Conservation (phyloP, 2,888 invertebrate species). For the Spilarctia lutea region DNA sequence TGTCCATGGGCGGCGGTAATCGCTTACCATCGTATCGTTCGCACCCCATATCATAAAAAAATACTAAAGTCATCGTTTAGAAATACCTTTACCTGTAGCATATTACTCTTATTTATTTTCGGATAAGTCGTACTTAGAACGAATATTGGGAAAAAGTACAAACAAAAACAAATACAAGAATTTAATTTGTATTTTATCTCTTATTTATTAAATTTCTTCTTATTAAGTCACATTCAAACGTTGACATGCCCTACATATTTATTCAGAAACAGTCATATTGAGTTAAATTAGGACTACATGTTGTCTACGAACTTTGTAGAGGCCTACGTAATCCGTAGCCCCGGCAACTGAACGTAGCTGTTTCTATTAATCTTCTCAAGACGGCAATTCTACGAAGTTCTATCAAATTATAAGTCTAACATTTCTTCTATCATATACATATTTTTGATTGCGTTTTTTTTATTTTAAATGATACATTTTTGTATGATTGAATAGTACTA, state of each 20-base stretch:
- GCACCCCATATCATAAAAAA: no score
- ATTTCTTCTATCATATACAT: no score
- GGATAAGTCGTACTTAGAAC: neutral
- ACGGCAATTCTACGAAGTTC: neutral
- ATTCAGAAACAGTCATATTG: neutral
- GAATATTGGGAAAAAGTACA: neutral
- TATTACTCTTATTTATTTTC: no score
- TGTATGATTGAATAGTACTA: no score
- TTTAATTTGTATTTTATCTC: neutral
- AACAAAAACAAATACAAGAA: neutral
- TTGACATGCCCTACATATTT: neutral
- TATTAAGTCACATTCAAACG: neutral
- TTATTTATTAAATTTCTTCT: neutral
- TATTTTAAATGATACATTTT: no score
- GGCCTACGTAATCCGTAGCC: constrained; percentile 4
- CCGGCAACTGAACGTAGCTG: neutral
- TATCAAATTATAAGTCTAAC: neutral
- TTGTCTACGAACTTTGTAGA: constrained; percentile 4
- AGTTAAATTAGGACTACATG: neutral
- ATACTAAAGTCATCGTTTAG: no score
- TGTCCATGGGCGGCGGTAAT: no score
- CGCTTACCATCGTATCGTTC: no score
- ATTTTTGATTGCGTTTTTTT: no score
- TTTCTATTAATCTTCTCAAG: neutral
- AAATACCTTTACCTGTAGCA: no score